Evolutionary conservation across 2,888 invertebrate genomes (phyloP).

Genomic region (Agrilus biguttatus): DNA sequence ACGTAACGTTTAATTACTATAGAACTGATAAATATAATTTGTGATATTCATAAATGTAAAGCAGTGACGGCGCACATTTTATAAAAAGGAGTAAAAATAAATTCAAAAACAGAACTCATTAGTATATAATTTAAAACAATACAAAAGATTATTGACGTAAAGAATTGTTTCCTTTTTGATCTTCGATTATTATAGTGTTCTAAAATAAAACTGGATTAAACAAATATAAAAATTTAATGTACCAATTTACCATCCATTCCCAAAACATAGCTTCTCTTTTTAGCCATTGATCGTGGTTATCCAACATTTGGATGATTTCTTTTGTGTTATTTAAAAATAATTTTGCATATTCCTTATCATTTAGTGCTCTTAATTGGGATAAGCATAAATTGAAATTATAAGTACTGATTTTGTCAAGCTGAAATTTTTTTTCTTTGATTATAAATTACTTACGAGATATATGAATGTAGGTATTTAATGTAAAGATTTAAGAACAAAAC

Average conservation of each 20-base stretch:
- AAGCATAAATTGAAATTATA: conserved; percentile 9
- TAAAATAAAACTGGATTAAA: conserved; percentile 5
- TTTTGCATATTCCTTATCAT: conserved; percentile 8
- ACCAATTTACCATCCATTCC: conserved; percentile 17
- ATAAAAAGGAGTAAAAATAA: no score
- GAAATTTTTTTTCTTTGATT: conserved; percentile 1
- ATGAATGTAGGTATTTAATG: no score
- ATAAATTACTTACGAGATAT: background rate
- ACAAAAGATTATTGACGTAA: no score
- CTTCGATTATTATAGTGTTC: conserved; percentile 4
- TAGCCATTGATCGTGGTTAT: conserved; percentile 13
- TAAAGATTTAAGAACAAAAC: no score
- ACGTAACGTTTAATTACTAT: background rate
- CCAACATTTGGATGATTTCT: conserved; percentile 8
- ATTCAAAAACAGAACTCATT: no score
- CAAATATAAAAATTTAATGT: background rate
- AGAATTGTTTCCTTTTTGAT: background rate
- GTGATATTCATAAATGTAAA: no score
- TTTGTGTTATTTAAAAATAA: conserved; percentile 11
- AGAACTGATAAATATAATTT: no score
- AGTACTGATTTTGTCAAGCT: conserved; percentile 2
- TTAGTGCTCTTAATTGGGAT: conserved; percentile 11
- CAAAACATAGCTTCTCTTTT: conserved; percentile 13
- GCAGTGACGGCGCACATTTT: no score
- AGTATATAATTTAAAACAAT: no score